phyloP scores from a whole-genome alignment of 2,113 vertebrate genomes.

The Sterrhoptilus dennistouni region DNA sequence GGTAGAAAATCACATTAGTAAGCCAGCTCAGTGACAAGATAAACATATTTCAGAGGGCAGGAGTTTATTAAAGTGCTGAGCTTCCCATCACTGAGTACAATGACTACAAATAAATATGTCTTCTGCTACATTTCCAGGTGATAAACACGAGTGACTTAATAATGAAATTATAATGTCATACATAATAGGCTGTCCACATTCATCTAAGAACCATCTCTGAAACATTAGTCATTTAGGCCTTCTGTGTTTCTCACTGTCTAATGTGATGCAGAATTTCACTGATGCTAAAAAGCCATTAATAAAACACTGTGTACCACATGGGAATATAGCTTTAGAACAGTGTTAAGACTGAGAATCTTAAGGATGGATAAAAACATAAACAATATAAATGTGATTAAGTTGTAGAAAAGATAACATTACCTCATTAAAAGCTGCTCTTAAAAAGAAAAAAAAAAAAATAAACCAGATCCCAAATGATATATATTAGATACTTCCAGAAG shows the following conservation, averaged over 20 bases:
- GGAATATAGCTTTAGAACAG: neutral
- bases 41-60: slow-evolving; percentile 16
- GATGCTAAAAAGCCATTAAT: neutral
- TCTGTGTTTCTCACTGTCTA: neutral
- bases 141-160: neutral
- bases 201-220: neutral
- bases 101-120: neutral
- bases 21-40: neutral
- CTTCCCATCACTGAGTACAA: neutral
- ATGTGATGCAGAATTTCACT: neutral
- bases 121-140: neutral
- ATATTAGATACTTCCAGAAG: neutral
- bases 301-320: neutral
- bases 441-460: neutral
- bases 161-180: neutral
- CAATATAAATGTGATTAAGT: neutral
- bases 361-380: neutral
- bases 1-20: slow-evolving; percentile 13
- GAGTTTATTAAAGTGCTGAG: neutral
- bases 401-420: neutral
- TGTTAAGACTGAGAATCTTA: neutral
- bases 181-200: neutral
- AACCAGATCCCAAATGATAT: neutral
- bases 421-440: neutral
- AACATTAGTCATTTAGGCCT: neutral